These are phyloP conservation scores for Acrocephalus kingi DNA, from an alignment of 2,113 vertebrate species.

Conservation along the genomic window DNA sequence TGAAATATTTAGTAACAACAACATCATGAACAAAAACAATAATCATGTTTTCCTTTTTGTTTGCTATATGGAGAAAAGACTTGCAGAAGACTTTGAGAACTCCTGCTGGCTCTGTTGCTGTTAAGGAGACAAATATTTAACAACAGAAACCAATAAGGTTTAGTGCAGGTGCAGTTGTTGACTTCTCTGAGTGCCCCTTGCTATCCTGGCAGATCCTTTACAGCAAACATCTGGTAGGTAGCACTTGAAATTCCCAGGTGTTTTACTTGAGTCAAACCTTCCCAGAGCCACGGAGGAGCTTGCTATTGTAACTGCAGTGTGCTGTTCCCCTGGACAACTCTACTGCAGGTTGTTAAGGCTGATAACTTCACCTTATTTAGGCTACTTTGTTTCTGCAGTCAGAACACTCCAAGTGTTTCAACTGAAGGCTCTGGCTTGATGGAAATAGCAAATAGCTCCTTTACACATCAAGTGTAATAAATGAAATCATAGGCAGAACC, in stretches of 20 bases:
- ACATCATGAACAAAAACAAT: not conserved
- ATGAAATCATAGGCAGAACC: not conserved
- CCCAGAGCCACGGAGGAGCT: not conserved
- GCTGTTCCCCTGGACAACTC: not conserved
- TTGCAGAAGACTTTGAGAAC: not conserved
- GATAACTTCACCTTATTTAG: not conserved
- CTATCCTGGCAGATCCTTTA: not conserved
- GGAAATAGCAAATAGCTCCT: not conserved
- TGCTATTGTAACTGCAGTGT: accelerated
- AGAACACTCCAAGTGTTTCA: not conserved
- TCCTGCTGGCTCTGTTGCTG: not conserved
- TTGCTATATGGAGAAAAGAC: not conserved
- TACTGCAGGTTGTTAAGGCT: not conserved
- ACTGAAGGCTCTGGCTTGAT: not conserved
- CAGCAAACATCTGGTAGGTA: not conserved
- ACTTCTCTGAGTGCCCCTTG: not conserved
- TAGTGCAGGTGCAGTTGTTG: not conserved
- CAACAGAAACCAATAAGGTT: not conserved
- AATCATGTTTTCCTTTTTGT: not conserved
- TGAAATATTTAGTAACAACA: not conserved
- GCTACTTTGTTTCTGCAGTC: not conserved
- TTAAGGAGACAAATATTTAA: not conserved
- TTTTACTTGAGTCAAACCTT: not conserved
- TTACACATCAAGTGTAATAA: not conserved
- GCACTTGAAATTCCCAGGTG: not conserved